These are phyloP conservation scores for Lophius americanus DNA, from an alignment of 2,797 vertebrate species.

Conservation along the genomic window DNA sequence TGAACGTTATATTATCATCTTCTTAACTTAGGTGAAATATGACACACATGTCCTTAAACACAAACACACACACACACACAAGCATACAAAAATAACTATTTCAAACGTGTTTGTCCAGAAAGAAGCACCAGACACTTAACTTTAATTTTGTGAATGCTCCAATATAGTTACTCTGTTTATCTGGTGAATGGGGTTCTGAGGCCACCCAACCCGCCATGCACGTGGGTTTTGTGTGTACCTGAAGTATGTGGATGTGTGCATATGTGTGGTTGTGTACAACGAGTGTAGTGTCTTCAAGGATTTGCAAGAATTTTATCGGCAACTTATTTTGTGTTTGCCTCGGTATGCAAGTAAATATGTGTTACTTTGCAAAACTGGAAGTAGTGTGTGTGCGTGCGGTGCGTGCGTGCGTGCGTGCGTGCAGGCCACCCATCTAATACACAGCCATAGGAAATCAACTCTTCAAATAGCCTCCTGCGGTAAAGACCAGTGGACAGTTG, in stretches of 20 bases:
- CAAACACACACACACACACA: conserved; percentile 5
- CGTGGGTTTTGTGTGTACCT: conserved; percentile 11
- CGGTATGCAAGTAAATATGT: background rate
- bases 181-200: conserved; percentile 62
- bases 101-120: conserved; percentile 37
- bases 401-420: conserved; percentile 2
- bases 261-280: conserved; percentile 10
- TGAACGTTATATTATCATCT: background rate
- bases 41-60: conserved; percentile 11
- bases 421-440: conserved; percentile 58
- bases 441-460: conserved; percentile 45
- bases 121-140: conserved; percentile 58
- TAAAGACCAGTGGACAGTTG: conserved; percentile 38
- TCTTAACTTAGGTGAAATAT: background rate
- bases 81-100: conserved; percentile 40
- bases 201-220: conserved; percentile 48
- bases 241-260: background rate
- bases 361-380: background rate
- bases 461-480: conserved; percentile 68
- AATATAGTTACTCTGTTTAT: conserved; percentile 64
- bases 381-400: background rate
- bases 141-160: conserved; percentile 59
- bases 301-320: background rate
- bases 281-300: background rate
- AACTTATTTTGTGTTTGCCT: background rate